Evolutionary conservation across 2,113 vertebrate species (phyloP), one percentile per base, ranked within the genome.

Genomic region (Choloepus hoffmanni): DNA sequence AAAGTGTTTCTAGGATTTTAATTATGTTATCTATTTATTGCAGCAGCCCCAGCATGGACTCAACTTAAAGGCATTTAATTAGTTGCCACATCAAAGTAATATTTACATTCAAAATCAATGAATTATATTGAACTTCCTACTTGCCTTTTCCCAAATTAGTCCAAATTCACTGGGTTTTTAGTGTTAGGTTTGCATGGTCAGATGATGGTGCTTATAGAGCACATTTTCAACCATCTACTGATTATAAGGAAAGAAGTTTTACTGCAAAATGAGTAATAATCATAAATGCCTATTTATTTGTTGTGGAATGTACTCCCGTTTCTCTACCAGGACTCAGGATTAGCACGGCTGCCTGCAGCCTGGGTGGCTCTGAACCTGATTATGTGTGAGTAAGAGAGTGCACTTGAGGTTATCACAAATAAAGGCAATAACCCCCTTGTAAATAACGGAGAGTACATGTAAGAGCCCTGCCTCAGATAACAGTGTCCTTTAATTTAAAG

Each of bases 31-130:
- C 76, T 87, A 81, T 72, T 96, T 95, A 94, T 84, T 89, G 36
- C 89, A 92, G 48, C 16, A n/a, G 43, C 82, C 58, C 30, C 43
- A 70, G 62, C 33, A 95, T 83, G 43, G 24, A 79, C 91, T 91
- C n/a, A 93, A 78, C 63, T 86, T 94, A 8, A 7, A 95, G n/a
- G 48, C 68, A 88, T 78, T 79, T 90, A 92, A 94, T 77, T 85
- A 84, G 33, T 45, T 95, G 23, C 79, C 55, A 87, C 73, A 23
- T 88, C 55, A 65, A 67, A 94, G 92, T 92, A 78, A 94, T 76
- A 79, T 85, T 87, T 90, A 40, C 65, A 63, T 55, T 95, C n/a
- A 92, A 94, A 96, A 70, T 85, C 53, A 82, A 18, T 95, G 33
- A 68, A 70, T 13, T 5, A 0, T 48, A 43, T 48, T 60, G 33